These are phyloP conservation scores for Rafetus swinhoei DNA, from an alignment of 2,113 vertebrate species.

Conservation along the genomic window DNA sequence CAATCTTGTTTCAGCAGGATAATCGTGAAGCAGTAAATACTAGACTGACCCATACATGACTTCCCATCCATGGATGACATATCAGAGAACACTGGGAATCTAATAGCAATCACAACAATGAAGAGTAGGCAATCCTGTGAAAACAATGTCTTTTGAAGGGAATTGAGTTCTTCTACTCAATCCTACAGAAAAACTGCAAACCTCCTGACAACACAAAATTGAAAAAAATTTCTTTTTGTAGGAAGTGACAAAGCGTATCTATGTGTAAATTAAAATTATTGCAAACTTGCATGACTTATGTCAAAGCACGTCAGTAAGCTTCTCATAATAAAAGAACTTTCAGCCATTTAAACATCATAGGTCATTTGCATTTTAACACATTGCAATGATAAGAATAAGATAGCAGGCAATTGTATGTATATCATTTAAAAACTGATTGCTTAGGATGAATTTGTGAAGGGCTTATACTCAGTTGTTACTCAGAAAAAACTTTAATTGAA, in stretches of 20 bases:
- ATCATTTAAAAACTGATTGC: background rate
- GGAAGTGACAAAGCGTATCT: background rate
- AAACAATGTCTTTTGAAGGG: background rate
- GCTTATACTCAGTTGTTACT: background rate
- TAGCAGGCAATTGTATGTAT: background rate
- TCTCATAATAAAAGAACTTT: slow-evolving; percentile 6
- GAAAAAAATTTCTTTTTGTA: slow-evolving; percentile 38
- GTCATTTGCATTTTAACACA: background rate
- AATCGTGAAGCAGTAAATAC: slow-evolving; percentile 18
- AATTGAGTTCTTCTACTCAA: slow-evolving; percentile 1
- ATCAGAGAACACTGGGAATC: background rate
- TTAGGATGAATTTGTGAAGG: background rate
- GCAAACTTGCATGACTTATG: background rate
- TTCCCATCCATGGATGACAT: background rate
- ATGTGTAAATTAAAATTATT: background rate
- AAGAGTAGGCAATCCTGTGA: slow-evolving; percentile 14
- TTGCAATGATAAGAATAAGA: background rate
- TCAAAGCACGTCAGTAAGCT: slow-evolving; percentile 17
- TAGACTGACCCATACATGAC: background rate
- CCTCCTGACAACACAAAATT: slow-evolving; percentile 1
- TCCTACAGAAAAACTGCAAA: background rate
- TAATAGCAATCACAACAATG: slow-evolving; percentile 43
- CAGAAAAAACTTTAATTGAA: background rate
- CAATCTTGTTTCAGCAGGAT: background rate
- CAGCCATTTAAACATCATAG: slow-evolving; percentile 10